Evolutionary conservation across 2,797 vertebrate genomes (phyloP), one percentile per base, ranked within the genome.

Genomic region (Sebastes ruberrimus): DNA sequence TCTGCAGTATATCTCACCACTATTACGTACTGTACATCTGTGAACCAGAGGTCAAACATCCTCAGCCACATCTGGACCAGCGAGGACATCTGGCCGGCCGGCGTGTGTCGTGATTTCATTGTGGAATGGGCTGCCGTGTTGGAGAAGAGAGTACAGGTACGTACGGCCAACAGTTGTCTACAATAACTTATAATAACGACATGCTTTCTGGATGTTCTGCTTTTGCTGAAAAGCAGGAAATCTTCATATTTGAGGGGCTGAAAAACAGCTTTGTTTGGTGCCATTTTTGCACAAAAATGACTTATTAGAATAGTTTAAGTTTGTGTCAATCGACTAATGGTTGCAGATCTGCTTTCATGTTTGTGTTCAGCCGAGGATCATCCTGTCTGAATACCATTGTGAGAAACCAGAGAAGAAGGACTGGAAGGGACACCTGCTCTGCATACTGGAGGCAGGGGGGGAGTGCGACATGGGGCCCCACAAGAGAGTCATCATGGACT

Each of bases 11-110:
- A 10, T 18, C 33, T 52, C 52, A 64, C 57, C 14, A 27, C 0
- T 11, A 3, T 42, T 9, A 1, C 25, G n/a, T 30, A 2, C 25
- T 61, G 35, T 18, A 2, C n/a, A 3, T 63, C 13, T 30, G 7
- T 22, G 16, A 30, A 14, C 2, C 46, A 96, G 95, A 94, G 92
- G 79, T 95, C 95, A 13, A 92, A 87, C 61, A 42, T 96, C 65
- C 94, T 96, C 10, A 62, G 88, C 49, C 94, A 96, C 83, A 95
- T 96, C 88, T 96, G 96, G 96, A 95, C 94, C 16, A 80, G 90
- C 5, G 92, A 95, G 81, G 96, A 96, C 74, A 72, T 89, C 28
- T 96, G 96, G 95, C 90, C 93, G 1, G 86, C 96, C 38, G 46
- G 55, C 0, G 62, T 92, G 85, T 96, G 95, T 78, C 92, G 94